Conservation (phyloP, 2,888 invertebrate species). For the Carabus problematicus region DNA sequence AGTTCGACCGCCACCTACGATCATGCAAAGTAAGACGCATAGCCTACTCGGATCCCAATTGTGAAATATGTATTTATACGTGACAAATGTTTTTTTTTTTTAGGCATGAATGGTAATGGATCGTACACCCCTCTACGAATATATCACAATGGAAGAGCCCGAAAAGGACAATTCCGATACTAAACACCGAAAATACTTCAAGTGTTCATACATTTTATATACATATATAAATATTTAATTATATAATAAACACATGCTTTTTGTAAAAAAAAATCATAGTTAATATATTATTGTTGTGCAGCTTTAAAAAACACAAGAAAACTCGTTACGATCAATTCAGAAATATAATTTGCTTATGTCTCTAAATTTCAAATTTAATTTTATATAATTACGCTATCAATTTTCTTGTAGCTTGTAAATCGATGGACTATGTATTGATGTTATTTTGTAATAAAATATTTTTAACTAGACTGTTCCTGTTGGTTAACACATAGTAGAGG, state of each 20-base stretch:
- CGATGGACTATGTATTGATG: slow-evolving; percentile 13
- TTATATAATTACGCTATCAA: slow-evolving; percentile 3
- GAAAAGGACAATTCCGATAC: slow-evolving; percentile 84
- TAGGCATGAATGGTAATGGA: slow-evolving; percentile 72
- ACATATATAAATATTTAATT: slow-evolving; percentile 3
- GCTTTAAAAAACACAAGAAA: slow-evolving; percentile 27
- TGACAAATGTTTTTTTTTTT: slow-evolving; percentile 50
- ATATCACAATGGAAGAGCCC: slow-evolving; percentile 81
- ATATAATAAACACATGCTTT: slow-evolving; percentile 35
- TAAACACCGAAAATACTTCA: slow-evolving; percentile 56
- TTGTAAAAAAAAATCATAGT: slow-evolving; percentile 29
- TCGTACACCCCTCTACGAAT: slow-evolving; percentile 81
- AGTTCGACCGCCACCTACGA: slow-evolving; percentile 68
- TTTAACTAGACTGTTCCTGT: background rate
- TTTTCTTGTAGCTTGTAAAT: slow-evolving; percentile 11
- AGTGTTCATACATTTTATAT: slow-evolving; percentile 42
- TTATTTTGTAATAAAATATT: slow-evolving; percentile 19
- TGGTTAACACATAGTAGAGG: too few species aligned
- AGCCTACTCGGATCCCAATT: background rate
- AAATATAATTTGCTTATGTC: slow-evolving; percentile 7
- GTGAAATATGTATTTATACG: slow-evolving; percentile 6
- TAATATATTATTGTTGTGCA: slow-evolving; percentile 41
- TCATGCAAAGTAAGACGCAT: slow-evolving; percentile 66
- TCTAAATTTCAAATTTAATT: background rate
- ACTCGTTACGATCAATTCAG: slow-evolving; percentile 22